Evolutionary conservation across 2,113 vertebrate species (phyloP), one percentile per base, ranked within the genome.

Genomic region (Todiramphus saurophagus): DNA sequence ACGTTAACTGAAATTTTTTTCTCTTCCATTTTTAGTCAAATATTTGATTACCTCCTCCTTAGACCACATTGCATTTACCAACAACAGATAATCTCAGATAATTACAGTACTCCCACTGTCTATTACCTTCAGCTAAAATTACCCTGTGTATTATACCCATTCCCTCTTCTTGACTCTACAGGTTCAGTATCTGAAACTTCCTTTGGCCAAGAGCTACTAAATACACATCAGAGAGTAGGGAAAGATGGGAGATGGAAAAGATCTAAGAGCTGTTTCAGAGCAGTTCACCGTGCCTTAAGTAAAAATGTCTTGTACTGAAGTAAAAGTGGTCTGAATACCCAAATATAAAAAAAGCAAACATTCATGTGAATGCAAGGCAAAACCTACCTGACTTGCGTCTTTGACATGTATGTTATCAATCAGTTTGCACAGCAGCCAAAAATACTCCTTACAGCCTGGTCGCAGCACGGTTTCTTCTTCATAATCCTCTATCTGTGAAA

Each of bases 341-440:
- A 55, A 31, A 81, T 43, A 67, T 19, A 28, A 53, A 95, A 50
- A 53, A 50, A 85, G 50, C 3, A 83, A n/a, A 60, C 6, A 9
- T 20, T 31, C 74, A 69, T 44, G 21, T 14, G 12, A 94, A 83
- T 31, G 11, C 48, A 74, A 60, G 92, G 56, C 69, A 95, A 87
- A 90, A 94, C 98, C n/a, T 97, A 99, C 99, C 99, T 99, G 99
- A 97, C 98, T 99, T 85, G 99, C 99, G 83, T 99, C 99, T 97
- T 99, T 99, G 66, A 99, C 99, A 21, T 99, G 99, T 97, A 99
- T 99, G 97, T 99, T 99, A 97, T 99, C 99, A 77, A 99, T 99
- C 97, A 99, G 99, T 97, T 99, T 99, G 96, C 99, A 99, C 44
- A 99, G 98, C 96, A 99, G 98, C 99, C 99, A 99, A 98, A 99